Percentiles rank a stretch among this genome's conserved stretches.
phyloP scores from a whole-genome alignment of 2,888 invertebrate species.

The Noctua comes region DNA sequence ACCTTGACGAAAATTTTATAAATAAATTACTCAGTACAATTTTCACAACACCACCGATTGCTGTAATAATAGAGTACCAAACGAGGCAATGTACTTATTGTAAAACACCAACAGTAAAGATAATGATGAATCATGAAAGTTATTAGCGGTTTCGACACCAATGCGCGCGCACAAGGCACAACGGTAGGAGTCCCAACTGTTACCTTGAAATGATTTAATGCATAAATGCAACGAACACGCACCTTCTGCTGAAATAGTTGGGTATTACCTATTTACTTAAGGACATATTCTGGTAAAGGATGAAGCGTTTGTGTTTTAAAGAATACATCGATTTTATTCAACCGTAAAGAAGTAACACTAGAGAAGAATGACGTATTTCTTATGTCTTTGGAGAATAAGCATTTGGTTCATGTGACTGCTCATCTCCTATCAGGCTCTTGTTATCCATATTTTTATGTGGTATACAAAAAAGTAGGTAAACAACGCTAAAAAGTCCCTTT shows the following conservation, averaged over 20 bases:
- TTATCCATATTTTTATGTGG: too few relatives aligned
- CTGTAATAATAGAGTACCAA: constrained; percentile 33
- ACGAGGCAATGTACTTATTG: constrained; percentile 30
- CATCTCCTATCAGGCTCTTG: too few relatives aligned
- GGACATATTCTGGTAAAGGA: constrained; percentile 57
- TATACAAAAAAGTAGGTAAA: too few relatives aligned
- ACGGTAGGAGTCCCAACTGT: constrained; percentile 46
- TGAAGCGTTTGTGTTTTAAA: neutral
- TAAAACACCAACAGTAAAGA: constrained; percentile 49
- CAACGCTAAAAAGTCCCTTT: neutral
- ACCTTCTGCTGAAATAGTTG: constrained; percentile 58
- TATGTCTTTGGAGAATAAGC: neutral
- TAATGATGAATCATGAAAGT: constrained; percentile 61
- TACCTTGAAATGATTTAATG: constrained; percentile 71
- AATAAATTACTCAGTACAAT: neutral
- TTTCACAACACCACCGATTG: constrained; percentile 37
- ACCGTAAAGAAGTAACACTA: neutral
- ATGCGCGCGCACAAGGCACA: constrained; percentile 25
- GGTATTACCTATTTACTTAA: constrained; percentile 42
- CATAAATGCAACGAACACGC: constrained; percentile 64
- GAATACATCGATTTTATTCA: neutral
- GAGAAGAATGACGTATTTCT: neutral
- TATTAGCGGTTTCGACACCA: constrained; percentile 57
- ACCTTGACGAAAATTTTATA: neutral
- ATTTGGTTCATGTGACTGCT: neutral